Evolutionary conservation across 2,888 invertebrate species (phyloP).

Genomic region (Protonemura montana): DNA sequence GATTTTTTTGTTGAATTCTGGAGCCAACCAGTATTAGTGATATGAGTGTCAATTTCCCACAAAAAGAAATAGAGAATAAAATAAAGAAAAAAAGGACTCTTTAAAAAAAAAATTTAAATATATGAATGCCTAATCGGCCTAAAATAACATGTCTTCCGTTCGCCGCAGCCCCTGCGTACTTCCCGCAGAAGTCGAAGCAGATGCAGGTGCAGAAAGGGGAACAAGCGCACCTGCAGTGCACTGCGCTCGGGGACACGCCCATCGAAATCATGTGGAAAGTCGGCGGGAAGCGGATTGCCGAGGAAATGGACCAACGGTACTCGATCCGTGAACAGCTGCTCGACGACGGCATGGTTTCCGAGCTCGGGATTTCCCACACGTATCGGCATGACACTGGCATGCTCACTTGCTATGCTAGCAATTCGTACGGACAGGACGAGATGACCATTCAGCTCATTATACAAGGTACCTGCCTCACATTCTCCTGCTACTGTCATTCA

Average conservation of each 20-base stretch:
- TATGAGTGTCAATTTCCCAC: no score
- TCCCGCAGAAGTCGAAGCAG: constrained; percentile 82
- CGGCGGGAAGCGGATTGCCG: constrained; percentile 77
- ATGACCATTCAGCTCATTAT: constrained; percentile 90
- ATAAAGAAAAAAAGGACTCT: no score
- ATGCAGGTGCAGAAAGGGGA: constrained; percentile 84
- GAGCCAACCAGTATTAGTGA: no score
- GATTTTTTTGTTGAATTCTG: no score
- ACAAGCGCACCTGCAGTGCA: constrained; percentile 84
- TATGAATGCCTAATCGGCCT: no score
- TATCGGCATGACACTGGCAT: constrained; percentile 89
- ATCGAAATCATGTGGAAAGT: constrained; percentile 85
- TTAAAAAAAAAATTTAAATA: no score
- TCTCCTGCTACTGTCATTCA: no score
- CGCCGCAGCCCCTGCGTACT: constrained; percentile 79
- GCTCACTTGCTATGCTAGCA: constrained; percentile 86
- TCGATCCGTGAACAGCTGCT: constrained; percentile 78
- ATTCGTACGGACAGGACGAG: constrained; percentile 89
- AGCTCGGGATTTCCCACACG: constrained; percentile 83
- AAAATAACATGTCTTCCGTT: neutral
- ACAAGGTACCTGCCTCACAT: no score
- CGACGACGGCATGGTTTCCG: constrained; percentile 84
- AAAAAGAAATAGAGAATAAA: no score
- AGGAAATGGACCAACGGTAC: constrained; percentile 76
- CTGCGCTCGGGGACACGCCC: constrained; percentile 87